Evolutionary conservation across 1,140 invertebrate genomes (phyloP), one percentile per base, ranked within the genome.

Genomic region (Drosophila jambulina): DNA sequence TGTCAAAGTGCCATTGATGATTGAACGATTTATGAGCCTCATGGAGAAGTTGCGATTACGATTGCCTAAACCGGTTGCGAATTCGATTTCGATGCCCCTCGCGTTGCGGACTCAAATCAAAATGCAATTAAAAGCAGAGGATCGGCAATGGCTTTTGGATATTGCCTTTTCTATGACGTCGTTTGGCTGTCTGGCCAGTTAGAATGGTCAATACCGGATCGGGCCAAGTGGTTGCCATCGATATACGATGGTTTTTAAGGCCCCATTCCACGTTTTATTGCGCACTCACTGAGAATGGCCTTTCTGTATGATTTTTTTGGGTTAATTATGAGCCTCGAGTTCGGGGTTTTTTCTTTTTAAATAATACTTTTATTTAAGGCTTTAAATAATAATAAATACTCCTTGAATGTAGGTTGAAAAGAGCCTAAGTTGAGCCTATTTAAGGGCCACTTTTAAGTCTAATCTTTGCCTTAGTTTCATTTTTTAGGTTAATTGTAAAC

Each of bases 1-100:
- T 84, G 82, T 85, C 82, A 86, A 85, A 78, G 82, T 85, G 82
- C 74, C 82, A 85, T 57, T 53, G 82, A 82, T 85, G 82, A 85
- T 85, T 65, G 82, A 85, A 86, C 82, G 82, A 85, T 85, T 85
- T 85, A 85, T 85, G 82, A 78, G 54, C 58, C 54, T 12, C 67
- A 12, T 29, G 21, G 27, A 34, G 27, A 49, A 59, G 69, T 29
- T 34, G 57, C 65, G 69, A 71, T 72, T 72, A 42, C 61, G 71
- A 64, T 64, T 75, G 71, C 12, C 5, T 4, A 17, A 78, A 80
- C 81, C 82, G 67, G 81, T 85, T 43, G 9, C 12, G 46, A 34
- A 78, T 80, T 84, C 81, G 76, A 83, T 84, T 84, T 80, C 69
- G 49, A 57, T 58, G 54, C 43, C 38, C 21, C 12, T 19, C 15